Conservation (phyloP, 2,888 invertebrate genomes). For the Hoplodrina blanda region DNA sequence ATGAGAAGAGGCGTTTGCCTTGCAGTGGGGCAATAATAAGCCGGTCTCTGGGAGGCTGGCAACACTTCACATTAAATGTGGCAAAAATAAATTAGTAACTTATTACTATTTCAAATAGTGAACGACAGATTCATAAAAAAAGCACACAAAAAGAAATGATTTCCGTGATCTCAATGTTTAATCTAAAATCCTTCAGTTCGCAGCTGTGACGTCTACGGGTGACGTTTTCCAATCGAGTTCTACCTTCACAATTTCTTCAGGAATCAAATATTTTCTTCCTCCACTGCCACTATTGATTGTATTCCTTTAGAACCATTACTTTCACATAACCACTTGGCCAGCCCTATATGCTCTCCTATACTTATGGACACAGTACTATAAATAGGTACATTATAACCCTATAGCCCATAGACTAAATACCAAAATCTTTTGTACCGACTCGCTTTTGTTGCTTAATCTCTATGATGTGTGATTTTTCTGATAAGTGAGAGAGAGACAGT, state of each 20-base stretch:
- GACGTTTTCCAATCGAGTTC: conserved; percentile 8
- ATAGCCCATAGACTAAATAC: conserved; percentile 1
- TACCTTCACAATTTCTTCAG: not conserved
- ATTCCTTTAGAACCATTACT: not conserved
- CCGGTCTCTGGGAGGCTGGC: no score
- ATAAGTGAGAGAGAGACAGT: not conserved
- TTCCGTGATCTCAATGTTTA: conserved; percentile 9
- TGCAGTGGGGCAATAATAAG: no score
- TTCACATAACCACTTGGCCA: not conserved
- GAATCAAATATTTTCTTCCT: not conserved
- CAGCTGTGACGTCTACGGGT: conserved; percentile 1
- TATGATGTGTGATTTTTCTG: not conserved
- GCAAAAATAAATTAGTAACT: no score
- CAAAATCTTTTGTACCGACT: conserved; percentile 4
- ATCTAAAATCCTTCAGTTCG: conserved; percentile 10
- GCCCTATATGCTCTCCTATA: not conserved
- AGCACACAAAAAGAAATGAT: not conserved
- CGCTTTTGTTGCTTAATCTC: not conserved
- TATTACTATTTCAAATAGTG: no score
- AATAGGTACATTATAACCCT: no score
- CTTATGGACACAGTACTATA: not conserved
- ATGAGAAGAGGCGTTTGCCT: no score
- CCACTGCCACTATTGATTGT: not conserved
- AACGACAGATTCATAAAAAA: no score
- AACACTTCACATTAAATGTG: no score